Evolutionary conservation across 2,888 invertebrate genomes (phyloP), one percentile per base, ranked within the genome.

Genomic region (Drosophila cracens): DNA sequence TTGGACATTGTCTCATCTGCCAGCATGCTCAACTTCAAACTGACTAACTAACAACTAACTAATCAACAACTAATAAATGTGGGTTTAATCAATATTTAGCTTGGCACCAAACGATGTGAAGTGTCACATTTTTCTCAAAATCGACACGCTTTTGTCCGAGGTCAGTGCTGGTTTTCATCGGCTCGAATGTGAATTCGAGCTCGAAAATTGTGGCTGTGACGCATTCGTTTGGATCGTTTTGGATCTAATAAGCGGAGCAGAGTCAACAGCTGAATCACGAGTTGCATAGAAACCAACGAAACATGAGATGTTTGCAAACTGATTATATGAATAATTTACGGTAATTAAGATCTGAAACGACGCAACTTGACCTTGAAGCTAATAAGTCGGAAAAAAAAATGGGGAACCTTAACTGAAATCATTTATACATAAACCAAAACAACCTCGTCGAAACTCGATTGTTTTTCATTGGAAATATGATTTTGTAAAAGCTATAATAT

Each of bases 1-100:
- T 86, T 70, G 70, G 69, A 71, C 34, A 88, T 83, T 84, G 81
- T 83, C 74, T 87, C 85, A 87, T 74, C 71, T n/a, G 51, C 31
- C 46, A 58, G 58, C 52, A 69, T 51, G 70, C 70, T 69, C 70
- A 65, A 59, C 21, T 61, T 62, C 67, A 69, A 62, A 59, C 27
- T 61, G 43, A 60, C 62, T 53, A 54, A 25, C 48, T 48, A 18
- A 48, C 68, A 54, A 25, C 48, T 48, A 18, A 48, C 68, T 73
- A 54, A 54, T 16, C 51, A 52, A 40, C 61, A 25, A 27, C 13
- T 38, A 72, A 73, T 56, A 59, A 58, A 60, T 36, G 27, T 36
- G 46, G 59, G 10, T 63, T 69, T 68, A 21, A 27, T 21, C 33
- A 54, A 59, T 56, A 25, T 11, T 27, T 57, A 29, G 27, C 31